phyloP scores from a whole-genome alignment of 2,797 vertebrate genomes.

The Orestias chungarensis region DNA sequence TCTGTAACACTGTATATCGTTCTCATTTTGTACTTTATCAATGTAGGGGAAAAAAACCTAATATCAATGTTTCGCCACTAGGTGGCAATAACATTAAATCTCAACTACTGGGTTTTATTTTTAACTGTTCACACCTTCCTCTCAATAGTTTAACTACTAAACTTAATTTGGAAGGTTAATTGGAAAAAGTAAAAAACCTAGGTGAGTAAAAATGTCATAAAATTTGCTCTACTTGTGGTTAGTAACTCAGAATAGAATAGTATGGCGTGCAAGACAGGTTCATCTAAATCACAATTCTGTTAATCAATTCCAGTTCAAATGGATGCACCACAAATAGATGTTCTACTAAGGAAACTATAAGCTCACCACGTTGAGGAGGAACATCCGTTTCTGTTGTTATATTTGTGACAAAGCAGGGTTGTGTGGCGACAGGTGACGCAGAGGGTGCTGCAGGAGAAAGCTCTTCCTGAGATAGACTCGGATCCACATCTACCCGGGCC shows the following conservation, averaged over 20 bases:
- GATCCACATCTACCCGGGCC: conserved; percentile 38
- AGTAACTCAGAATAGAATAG: background rate
- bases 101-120: background rate
- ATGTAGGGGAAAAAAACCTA: background rate
- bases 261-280: background rate
- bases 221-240: background rate
- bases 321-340: background rate
- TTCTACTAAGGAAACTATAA: background rate
- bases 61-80: background rate
- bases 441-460: conserved; percentile 38
- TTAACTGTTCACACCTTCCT: background rate
- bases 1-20: too few species aligned
- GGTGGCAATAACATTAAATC: background rate
- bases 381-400: conserved; percentile 59
- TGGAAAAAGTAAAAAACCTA: background rate
- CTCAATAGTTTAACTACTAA: background rate
- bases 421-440: conserved; percentile 39
- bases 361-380: conserved; percentile 64
- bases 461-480: conserved; percentile 53
- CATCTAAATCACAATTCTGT: background rate
- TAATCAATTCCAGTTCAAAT: background rate
- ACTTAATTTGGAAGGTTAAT: background rate
- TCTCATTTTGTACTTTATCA: background rate
- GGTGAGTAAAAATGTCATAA: background rate
- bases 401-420: conserved; percentile 40